Conservation (phyloP, 2,113 vertebrate species). For the Crocuta crocuta region DNA sequence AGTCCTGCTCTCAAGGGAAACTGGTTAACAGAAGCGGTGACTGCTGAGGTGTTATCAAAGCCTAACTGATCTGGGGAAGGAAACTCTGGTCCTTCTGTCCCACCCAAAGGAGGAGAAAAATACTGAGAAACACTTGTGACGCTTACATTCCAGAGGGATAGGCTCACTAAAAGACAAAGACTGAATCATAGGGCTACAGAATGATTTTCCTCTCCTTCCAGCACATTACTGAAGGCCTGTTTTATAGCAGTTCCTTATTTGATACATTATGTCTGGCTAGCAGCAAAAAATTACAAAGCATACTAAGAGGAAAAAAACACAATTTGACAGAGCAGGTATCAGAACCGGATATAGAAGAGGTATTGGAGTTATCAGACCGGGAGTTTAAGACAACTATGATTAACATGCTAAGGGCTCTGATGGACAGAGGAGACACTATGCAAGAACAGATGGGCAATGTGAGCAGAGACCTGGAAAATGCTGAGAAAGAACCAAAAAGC, state of each 20-base stretch:
- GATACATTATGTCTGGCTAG: not conserved
- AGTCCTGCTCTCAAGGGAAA: not conserved
- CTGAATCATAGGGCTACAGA: not conserved
- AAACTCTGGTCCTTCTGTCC: not conserved
- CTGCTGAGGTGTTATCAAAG: not conserved
- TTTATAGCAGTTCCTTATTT: not conserved
- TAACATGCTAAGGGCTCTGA: not conserved
- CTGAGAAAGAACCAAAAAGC: not conserved
- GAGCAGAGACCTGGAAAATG: not conserved
- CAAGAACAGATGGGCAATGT: not conserved
- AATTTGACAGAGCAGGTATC: not conserved
- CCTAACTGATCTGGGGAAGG: not conserved
- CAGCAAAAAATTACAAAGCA: not conserved
- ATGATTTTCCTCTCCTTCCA: not conserved
- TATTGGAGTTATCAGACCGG: not conserved
- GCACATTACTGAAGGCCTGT: not conserved
- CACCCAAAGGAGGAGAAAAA: not conserved
- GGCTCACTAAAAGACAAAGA: not conserved
- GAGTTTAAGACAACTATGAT: not conserved
- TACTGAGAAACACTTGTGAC: not conserved
- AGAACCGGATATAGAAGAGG: not conserved
- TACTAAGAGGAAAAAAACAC: not conserved
- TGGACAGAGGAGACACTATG: not conserved
- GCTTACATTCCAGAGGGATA: not conserved
- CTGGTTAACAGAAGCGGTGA: not conserved